phyloP scores from a whole-genome alignment of 2,797 vertebrate genomes.

The Alca torda region DNA sequence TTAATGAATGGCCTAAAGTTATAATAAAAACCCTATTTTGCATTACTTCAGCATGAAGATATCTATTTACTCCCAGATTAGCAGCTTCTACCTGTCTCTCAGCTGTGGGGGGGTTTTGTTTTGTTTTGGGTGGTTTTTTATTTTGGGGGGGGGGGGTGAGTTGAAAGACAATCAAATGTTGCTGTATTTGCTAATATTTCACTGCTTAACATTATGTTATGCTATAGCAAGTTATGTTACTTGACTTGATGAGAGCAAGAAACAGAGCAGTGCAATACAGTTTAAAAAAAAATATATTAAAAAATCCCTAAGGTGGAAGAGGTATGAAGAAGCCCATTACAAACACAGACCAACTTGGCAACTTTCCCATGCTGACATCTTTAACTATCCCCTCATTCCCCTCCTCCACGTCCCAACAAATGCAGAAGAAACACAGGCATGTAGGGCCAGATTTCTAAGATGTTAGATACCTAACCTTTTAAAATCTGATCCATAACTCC shows the following conservation, averaged over 20 bases:
- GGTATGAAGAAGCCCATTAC: background rate
- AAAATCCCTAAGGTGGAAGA: background rate
- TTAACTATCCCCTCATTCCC: background rate
- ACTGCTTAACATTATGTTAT: background rate
- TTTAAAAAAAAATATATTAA: background rate
- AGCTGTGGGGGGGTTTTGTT: background rate
- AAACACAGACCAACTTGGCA: conserved; percentile 7
- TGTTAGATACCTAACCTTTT: background rate
- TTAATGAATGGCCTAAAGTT: conserved; percentile 64
- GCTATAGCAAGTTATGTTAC: background rate
- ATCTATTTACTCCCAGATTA: conserved; percentile 14
- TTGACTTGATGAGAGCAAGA: background rate
- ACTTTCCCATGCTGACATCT: conserved; percentile 5
- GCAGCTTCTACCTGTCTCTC: conserved; percentile 16
- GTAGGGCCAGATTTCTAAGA: background rate
- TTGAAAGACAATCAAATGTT: background rate
- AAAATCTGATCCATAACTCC: background rate
- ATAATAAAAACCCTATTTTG: conserved; percentile 46
- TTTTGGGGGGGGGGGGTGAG: background rate
- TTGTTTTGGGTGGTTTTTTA: background rate
- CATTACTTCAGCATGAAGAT: conserved; percentile 14
- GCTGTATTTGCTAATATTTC: background rate
- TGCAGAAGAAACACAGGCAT: background rate
- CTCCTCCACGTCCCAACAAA: background rate
- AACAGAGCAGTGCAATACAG: background rate